Evolutionary conservation across 2,888 invertebrate species (phyloP), one percentile per base, ranked within the genome.

Genomic region (Trilocha varians): DNA sequence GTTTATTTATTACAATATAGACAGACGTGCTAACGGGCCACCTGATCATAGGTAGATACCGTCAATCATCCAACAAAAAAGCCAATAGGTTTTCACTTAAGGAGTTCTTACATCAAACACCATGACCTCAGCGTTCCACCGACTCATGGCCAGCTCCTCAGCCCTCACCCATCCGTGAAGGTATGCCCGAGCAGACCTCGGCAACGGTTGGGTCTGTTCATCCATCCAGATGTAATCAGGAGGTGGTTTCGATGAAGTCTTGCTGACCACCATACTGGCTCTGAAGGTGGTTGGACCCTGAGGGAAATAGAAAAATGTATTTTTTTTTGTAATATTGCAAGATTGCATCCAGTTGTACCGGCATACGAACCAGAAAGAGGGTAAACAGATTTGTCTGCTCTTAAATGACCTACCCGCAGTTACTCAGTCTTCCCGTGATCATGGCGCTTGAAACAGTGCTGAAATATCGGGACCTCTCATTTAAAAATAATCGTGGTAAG

Each of bases 191-290:
- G 68, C 75, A 1, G 84, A 83, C 35, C 77, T 56, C 0, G 83
- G 83, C 9, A 85, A 47, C 0, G 84, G 83, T 43, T 84, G 84
- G 0, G 71, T 74, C 48, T 85, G 82, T 0, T 80, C 78, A 25
- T 85, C 84, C 2, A 65, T 45, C 84, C 84, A 80, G 0, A 57
- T 32, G 3, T 57, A 42, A 5, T 75, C 76, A 0, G 52, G 41
- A 1, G 63, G 45, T 0, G 55, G 47, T 17, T 78, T 83, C 0
- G 53, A 34, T 1, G 47, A 46, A 2, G 52, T 39, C 41, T 65
- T 69, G 18, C 50, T 61, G 38, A 50, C 32, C 1, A 58, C 43
- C 4, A 57, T 32, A 0, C 58, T 49, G 0, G 65, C 55, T 34
- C 70, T 63, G 16, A 56, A 68, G 0, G 70, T 65, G 16, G 69